These are phyloP conservation scores for Nasonia giraulti DNA, from an alignment of 1,140 invertebrate genomes.

Conservation along the genomic window DNA sequence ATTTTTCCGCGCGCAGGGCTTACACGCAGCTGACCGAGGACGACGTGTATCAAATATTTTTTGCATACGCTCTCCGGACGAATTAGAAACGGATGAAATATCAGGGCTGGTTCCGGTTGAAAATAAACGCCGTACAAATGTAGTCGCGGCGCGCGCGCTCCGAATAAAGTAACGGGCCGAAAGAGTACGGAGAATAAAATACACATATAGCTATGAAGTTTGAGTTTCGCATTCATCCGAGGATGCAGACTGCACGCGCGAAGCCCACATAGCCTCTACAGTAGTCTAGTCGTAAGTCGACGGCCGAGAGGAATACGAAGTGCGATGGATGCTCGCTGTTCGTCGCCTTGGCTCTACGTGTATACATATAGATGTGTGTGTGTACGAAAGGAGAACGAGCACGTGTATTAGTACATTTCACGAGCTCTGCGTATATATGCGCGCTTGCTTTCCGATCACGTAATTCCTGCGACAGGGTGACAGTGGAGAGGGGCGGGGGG, in stretches of 20 bases:
- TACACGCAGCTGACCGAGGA: not conserved
- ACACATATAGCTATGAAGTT: not conserved
- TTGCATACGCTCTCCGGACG: too few relatives aligned
- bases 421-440: not conserved
- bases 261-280: not conserved
- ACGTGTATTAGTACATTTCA: constrained; percentile 31
- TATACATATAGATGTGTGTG: not conserved
- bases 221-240: not conserved
- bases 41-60: not conserved
- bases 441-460: constrained; percentile 43
- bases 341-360: not conserved
- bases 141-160: too few relatives aligned
- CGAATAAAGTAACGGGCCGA: too few relatives aligned
- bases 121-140: too few relatives aligned
- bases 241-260: not conserved
- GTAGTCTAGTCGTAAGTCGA: constrained; percentile 7
- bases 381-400: not conserved
- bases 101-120: not conserved
- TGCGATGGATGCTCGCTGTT: constrained; percentile 2
- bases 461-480: constrained; percentile 30
- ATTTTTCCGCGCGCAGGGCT: constrained; percentile 9
- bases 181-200: not conserved
- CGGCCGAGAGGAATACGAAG: constrained; percentile 25
- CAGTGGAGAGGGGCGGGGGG: not conserved
- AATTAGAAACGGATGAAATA: not conserved